These are phyloP conservation scores for Agelas oroides DNA, from an alignment of 37 sponge, comb jelly and placozoan species.

Conservation along the genomic window DNA sequence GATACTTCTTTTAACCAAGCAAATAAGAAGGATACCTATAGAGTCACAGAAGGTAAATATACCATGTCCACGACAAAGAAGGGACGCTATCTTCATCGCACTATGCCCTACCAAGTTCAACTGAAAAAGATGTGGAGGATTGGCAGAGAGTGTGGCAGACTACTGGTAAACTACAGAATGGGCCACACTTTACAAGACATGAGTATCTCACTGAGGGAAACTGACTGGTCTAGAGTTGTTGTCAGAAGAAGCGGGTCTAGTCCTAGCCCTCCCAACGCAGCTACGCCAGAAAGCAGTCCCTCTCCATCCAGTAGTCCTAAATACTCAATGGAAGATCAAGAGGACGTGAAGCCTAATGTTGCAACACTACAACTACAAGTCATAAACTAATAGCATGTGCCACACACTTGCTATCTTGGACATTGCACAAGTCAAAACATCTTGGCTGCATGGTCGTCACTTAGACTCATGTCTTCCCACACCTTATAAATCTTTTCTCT, in stretches of 20 bases:
- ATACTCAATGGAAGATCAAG: too few species aligned
- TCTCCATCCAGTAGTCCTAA: too few species aligned
- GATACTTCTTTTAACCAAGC: slow-evolving; percentile 60
- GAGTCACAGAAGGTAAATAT: slow-evolving; percentile 65
- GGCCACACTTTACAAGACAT: slow-evolving; percentile 64
- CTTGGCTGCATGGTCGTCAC: too few species aligned
- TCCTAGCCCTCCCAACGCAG: not conserved
- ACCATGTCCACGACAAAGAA: slow-evolving; percentile 82
- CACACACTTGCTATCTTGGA: too few species aligned
- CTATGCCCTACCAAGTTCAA: slow-evolving; percentile 62
- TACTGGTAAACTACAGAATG: slow-evolving; percentile 59
- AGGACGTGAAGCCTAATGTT: too few species aligned
- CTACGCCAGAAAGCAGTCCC: too few species aligned
- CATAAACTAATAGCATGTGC: too few species aligned
- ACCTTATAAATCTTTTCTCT: too few species aligned
- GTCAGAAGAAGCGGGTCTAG: not conserved
- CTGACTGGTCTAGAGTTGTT: slow-evolving; percentile 61
- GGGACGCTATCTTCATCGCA: slow-evolving; percentile 53
- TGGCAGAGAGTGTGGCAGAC: slow-evolving; percentile 51
- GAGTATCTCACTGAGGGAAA: slow-evolving; percentile 47
- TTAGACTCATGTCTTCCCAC: too few species aligned
- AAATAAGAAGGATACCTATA: slow-evolving; percentile 58
- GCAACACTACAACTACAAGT: too few species aligned
- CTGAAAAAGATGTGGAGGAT: slow-evolving; percentile 72
- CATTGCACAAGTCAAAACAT: too few species aligned